Conservation (phyloP, 1,140 invertebrate genomes). For the Tetraneura akinire region DNA sequence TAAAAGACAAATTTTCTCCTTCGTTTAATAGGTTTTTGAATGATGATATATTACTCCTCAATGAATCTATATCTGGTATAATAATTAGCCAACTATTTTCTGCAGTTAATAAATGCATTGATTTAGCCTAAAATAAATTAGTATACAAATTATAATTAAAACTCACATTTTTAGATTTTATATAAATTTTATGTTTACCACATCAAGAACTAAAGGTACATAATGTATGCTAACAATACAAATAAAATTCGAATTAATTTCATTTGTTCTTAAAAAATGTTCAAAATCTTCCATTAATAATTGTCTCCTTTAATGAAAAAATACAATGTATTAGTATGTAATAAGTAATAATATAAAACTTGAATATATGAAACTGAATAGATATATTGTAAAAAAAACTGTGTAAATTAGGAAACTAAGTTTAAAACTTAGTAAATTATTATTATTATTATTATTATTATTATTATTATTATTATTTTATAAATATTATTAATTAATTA, state of each 20-base stretch:
- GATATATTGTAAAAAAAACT: too few relatives aligned
- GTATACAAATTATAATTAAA: neutral
- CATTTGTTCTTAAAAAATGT: slow-evolving; percentile 24
- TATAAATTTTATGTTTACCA: slow-evolving; percentile 58
- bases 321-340: too few relatives aligned
- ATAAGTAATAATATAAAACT: too few relatives aligned
- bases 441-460: too few relatives aligned
- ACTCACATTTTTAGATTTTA: neutral
- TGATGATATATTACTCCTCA: slow-evolving; percentile 61
- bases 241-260: slow-evolving; percentile 38
- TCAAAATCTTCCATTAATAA: slow-evolving; percentile 31
- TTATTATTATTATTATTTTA: too few relatives aligned
- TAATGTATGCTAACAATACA: slow-evolving; percentile 63
- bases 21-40: slow-evolving; percentile 67
- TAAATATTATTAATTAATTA: too few relatives aligned
- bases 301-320: slow-evolving; percentile 27
- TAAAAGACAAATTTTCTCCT: slow-evolving; percentile 80
- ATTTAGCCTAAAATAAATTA: slow-evolving; percentile 63
- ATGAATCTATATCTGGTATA: slow-evolving; percentile 65
- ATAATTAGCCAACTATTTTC: slow-evolving; percentile 79
- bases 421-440: too few relatives aligned
- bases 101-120: slow-evolving; percentile 68
- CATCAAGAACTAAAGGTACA: slow-evolving; percentile 64
- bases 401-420: too few relatives aligned
- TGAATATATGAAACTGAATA: too few relatives aligned